phyloP scores from a whole-genome alignment of 2,113 vertebrate species.

The Speoplatyrhinus poulsoni region DNA sequence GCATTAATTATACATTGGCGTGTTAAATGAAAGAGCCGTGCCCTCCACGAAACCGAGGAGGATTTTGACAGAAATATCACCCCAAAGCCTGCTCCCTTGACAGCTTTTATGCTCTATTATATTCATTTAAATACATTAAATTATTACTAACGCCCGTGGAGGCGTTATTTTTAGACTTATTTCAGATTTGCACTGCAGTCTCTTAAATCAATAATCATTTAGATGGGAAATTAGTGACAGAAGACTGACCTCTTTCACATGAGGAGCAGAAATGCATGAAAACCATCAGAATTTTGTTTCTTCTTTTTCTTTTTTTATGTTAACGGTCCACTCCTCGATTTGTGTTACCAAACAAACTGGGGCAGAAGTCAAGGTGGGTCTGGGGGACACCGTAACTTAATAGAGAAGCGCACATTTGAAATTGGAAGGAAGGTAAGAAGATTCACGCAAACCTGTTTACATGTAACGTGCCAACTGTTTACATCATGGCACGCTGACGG shows the following conservation, averaged over 20 bases:
- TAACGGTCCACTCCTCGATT: too few species aligned
- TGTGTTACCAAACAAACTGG: too few species aligned
- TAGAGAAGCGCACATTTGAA: too few species aligned
- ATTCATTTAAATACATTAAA: constrained; percentile 72
- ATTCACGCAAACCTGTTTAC: too few species aligned
- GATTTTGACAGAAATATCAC: constrained; percentile 66
- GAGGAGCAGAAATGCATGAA: constrained; percentile 34
- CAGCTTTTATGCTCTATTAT: constrained; percentile 57
- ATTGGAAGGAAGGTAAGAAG: too few species aligned
- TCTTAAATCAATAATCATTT: constrained; percentile 74
- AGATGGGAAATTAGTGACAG: constrained; percentile 70
- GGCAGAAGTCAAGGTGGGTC: too few species aligned
- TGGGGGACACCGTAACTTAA: too few species aligned
- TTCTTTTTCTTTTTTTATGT: too few species aligned
- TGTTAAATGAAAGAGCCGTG: constrained; percentile 63
- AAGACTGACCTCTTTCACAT: constrained; percentile 40
- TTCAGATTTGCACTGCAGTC: constrained; percentile 58
- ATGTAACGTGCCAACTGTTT: too few species aligned
- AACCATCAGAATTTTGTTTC: constrained; percentile 6
- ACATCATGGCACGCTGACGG: too few species aligned
- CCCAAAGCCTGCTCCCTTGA: constrained; percentile 57
- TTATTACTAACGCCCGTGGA: constrained; percentile 60
- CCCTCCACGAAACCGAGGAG: constrained; percentile 61
- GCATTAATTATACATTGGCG: constrained; percentile 67
- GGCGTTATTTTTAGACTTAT: constrained; percentile 49